phyloP scores from a whole-genome alignment of 2,113 vertebrate species.

The Sturnira hondurensis region DNA sequence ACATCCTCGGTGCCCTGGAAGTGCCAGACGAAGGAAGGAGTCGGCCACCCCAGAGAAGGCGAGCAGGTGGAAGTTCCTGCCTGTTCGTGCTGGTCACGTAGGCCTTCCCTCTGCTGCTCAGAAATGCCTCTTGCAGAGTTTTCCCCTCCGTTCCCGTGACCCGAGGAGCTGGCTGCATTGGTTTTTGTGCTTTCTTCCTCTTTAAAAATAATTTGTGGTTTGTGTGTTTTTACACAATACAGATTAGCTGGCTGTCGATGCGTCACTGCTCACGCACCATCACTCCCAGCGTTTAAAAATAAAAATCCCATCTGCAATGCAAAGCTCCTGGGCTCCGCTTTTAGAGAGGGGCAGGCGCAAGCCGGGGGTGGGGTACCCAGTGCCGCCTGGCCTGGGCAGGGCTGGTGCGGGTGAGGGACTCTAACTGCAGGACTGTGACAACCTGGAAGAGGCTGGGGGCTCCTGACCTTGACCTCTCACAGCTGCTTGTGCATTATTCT shows the following conservation, averaged over 20 bases:
- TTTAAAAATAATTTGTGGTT: slow-evolving; percentile 71
- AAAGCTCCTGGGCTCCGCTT: background rate
- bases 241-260: slow-evolving; percentile 41
- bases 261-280: slow-evolving; percentile 33
- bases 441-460: rapidly evolving
- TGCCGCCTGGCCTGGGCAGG: background rate
- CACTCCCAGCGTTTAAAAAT: slow-evolving; percentile 53
- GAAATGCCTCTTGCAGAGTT: background rate
- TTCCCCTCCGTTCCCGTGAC: background rate
- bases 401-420: background rate
- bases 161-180: background rate
- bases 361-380: background rate
- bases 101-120: background rate
- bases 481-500: background rate
- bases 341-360: background rate
- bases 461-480: background rate
- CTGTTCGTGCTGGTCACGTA: rapidly evolving
- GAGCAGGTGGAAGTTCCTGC: background rate
- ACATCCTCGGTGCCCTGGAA: background rate
- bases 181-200: slow-evolving; percentile 56
- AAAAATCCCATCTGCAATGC: slow-evolving; percentile 56
- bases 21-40: background rate
- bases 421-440: background rate
- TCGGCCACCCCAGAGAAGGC: background rate
- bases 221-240: slow-evolving; percentile 67